Evolutionary conservation across 2,113 vertebrate species (phyloP).

Genomic region (Syngnathus typhle): DNA sequence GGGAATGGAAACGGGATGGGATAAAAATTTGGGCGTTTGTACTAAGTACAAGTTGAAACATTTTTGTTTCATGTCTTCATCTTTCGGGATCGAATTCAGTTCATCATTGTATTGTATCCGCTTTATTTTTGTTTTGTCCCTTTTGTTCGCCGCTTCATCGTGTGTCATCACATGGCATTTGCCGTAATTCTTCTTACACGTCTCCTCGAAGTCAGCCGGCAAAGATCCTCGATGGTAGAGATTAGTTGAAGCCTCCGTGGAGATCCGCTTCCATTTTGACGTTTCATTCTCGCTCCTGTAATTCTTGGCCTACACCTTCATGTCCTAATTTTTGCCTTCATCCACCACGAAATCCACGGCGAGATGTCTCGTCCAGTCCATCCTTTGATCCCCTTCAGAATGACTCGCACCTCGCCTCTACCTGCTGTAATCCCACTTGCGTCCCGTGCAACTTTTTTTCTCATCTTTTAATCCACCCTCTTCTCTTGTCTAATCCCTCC

Average conservation of each 20-base stretch:
- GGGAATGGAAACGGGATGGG: background rate
- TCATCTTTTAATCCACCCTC: conserved; percentile 29
- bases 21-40: too few species aligned
- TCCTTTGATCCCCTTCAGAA: conserved; percentile 50
- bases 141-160: background rate
- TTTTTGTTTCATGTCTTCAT: too few species aligned
- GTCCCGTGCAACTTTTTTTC: conserved; percentile 39
- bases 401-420: conserved; percentile 20
- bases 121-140: background rate
- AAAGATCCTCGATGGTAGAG: background rate
- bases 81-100: too few species aligned
- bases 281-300: background rate
- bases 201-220: background rate
- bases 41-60: too few species aligned
- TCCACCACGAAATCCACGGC: conserved; percentile 33
- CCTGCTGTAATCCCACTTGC: conserved; percentile 27
- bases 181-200: background rate
- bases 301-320: background rate
- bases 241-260: background rate
- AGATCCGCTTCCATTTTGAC: background rate
- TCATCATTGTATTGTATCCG: background rate
- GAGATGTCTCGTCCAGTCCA: conserved; percentile 17
- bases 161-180: background rate
- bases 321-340: background rate
- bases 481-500: conserved; percentile 30